Evolutionary conservation across 2,113 vertebrate genomes (phyloP), one percentile per base, ranked within the genome.

Genomic region (Ageneiosus marmoratus): DNA sequence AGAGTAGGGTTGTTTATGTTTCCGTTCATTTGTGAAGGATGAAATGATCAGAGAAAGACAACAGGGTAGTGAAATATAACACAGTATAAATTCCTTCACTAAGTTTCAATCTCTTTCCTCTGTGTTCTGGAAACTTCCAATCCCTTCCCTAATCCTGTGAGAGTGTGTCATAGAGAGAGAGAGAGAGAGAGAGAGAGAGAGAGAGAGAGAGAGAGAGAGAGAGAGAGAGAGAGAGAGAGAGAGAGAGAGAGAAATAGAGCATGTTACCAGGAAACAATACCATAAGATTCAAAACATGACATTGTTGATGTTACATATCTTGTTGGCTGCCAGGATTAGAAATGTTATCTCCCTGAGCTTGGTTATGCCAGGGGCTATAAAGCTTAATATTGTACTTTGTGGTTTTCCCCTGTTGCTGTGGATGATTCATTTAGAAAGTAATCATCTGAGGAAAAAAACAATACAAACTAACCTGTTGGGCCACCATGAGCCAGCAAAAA

Each of bases 91-190:
- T 87, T 84, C 83, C 81, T 79, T 62, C 32, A 9, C 10, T 73
- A 24, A 24, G 63, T 77, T 85, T 80, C 65, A 88, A 86, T 80
- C 16, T 60, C 62, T 1, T 73, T 58, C 29, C 74, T 60, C 41
- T 78, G 87, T 27, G 84, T 86, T 89, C 41, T 70, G 80, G 88
- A 91, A 92, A 90, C 86, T 86, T 89, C 79, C 46, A 83, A 29
- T 53, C 78, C 88, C 88, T 75, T 76, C 16, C 78, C 86, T 41
- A 0, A 9, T 16, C 70, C 80, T 70, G 75, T 78, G 29, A 63
- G 37, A 37, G 27, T 72, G 55, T 53, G 69, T 77, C 27, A 76
- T 20, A 70, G 32, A 82, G 74, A 60, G 46, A 65, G 34, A 73
- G 60, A 70, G n/a, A 50, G 56, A 77, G 63, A 48, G 22, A 5